phyloP scores from a whole-genome alignment of 1,140 invertebrate species.

The Bombus breviceps region DNA sequence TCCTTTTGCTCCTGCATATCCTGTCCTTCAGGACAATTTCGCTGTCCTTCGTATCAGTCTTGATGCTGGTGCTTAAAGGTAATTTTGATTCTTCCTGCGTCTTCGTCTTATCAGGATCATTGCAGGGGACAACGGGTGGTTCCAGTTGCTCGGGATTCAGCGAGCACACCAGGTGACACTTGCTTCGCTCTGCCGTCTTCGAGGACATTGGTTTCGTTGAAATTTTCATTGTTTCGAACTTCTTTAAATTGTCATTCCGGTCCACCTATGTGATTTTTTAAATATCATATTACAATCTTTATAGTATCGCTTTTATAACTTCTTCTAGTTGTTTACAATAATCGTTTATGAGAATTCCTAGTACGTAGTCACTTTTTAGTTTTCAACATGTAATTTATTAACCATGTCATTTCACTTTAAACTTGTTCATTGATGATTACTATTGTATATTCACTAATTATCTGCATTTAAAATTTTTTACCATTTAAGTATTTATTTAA shows the following conservation, averaged over 20 bases:
- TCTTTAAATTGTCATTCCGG: constrained; percentile 75
- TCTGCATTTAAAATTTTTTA: neutral
- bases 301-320: too few relatives aligned
- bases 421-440: neutral
- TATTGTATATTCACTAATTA: neutral
- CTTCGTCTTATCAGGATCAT: constrained; percentile 54
- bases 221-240: constrained; percentile 78
- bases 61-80: constrained; percentile 70
- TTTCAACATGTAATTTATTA: neutral
- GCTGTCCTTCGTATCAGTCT: constrained; percentile 69
- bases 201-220: constrained; percentile 76
- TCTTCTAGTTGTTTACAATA: neutral
- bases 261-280: constrained; percentile 64
- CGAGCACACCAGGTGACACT: constrained; percentile 72
- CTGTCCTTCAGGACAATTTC: constrained; percentile 56
- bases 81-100: constrained; percentile 73
- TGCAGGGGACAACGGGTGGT: neutral
- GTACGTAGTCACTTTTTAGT: neutral
- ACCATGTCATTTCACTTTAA: neutral
- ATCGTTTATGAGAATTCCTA: too few relatives aligned
- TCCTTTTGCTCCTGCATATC: constrained; percentile 69
- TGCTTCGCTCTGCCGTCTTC: constrained; percentile 71
- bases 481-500: too few relatives aligned
- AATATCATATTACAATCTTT: too few relatives aligned
- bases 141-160: constrained; percentile 57